These are phyloP conservation scores for Strix uralensis DNA, from an alignment of 2,113 vertebrate genomes.

Conservation along the genomic window DNA sequence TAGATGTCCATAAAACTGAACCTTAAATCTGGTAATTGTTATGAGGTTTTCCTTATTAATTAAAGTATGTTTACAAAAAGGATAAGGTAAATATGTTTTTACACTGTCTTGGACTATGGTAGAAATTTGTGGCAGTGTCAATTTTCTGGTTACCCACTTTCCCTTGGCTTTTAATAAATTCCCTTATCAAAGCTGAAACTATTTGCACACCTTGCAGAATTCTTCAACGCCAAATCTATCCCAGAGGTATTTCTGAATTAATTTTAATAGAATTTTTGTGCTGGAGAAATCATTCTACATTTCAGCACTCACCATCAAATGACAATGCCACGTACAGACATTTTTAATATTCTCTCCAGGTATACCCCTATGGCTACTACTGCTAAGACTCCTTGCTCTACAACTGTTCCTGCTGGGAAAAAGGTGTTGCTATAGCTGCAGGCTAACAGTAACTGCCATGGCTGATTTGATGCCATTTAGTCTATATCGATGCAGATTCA, in stretches of 20 bases:
- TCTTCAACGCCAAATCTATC: constrained; percentile 51
- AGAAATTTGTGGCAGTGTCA: constrained; percentile 13
- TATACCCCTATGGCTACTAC: constrained; percentile 37
- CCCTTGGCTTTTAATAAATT: constrained; percentile 46
- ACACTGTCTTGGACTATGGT: background rate
- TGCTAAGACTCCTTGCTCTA: constrained; percentile 50
- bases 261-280: constrained; percentile 53
- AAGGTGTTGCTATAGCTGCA: constrained; percentile 63
- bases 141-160: constrained; percentile 23
- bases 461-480: constrained; percentile 34
- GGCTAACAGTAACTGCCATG: constrained; percentile 50
- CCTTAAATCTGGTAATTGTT: background rate
- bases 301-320: constrained; percentile 32
- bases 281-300: constrained; percentile 39
- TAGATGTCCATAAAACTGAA: background rate
- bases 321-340: constrained; percentile 14
- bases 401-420: constrained; percentile 50
- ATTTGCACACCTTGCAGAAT: constrained; percentile 63
- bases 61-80: background rate
- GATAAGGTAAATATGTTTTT: background rate
- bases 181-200: constrained; percentile 44
- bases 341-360: constrained; percentile 51
- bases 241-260: constrained; percentile 51
- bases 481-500: background rate
- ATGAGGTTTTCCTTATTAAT: background rate